Conservation (phyloP, 2,888 invertebrate genomes). For the Unio pictorum region DNA sequence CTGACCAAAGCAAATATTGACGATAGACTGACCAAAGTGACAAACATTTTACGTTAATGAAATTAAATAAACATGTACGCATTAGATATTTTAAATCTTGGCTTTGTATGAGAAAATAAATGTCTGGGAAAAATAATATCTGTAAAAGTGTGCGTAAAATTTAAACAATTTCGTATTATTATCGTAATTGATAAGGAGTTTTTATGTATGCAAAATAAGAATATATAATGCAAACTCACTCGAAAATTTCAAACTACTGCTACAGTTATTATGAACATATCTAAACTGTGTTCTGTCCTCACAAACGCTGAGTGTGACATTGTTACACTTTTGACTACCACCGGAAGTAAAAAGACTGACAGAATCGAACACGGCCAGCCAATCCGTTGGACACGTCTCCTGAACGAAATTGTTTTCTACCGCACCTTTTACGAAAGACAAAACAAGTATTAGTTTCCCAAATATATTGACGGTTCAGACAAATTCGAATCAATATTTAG, state of each 20-base stretch:
- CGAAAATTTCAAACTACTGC: conserved; percentile 11
- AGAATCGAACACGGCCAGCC: conserved; percentile 30
- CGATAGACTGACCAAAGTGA: too few species aligned
- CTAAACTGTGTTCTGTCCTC: conserved; percentile 28
- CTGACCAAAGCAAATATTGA: too few species aligned
- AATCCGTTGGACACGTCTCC: conserved; percentile 37
- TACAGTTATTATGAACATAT: conserved; percentile 16
- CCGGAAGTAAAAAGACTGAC: conserved; percentile 25
- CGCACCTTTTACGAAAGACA: conserved; percentile 18
- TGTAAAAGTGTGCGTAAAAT: too few species aligned
- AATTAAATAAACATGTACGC: too few species aligned
- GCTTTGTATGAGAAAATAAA: too few species aligned
- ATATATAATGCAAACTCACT: conserved; percentile 7
- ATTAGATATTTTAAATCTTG: too few species aligned
- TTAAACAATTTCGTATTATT: too few species aligned
- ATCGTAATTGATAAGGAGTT: not conserved
- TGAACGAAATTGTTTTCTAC: conserved; percentile 23
- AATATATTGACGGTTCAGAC: too few species aligned
- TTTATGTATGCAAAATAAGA: not conserved
- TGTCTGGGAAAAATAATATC: too few species aligned
- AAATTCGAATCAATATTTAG: too few species aligned
- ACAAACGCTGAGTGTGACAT: conserved; percentile 30
- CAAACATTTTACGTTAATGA: too few species aligned
- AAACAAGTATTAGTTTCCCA: not conserved
- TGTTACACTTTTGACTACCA: conserved; percentile 23